phyloP scores from a whole-genome alignment of 2,113 vertebrate species.

The Paramormyrops kingsleyae region DNA sequence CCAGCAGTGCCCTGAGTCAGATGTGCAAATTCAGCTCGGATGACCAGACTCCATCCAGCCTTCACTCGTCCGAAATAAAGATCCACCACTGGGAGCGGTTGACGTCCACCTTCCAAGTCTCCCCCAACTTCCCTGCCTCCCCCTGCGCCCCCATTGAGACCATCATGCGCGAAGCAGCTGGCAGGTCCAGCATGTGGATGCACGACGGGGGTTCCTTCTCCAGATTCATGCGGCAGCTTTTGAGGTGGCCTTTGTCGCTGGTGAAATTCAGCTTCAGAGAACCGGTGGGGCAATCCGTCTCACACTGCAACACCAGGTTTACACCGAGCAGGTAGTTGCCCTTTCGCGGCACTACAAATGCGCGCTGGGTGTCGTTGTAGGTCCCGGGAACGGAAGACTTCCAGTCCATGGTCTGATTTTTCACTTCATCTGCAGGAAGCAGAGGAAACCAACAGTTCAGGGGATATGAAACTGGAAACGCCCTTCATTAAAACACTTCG shows the following conservation, averaged over 20 bases:
- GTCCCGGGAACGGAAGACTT: not conserved
- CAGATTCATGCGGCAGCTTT: conserved; percentile 43
- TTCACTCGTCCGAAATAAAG: conserved; percentile 41
- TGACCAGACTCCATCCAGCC: not conserved
- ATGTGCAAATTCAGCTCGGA: not conserved
- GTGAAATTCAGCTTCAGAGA: not conserved
- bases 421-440: conserved; percentile 31
- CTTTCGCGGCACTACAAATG: not conserved
- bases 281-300: not conserved
- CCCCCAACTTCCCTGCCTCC: rapidly evolving
- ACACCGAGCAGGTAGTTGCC: conserved; percentile 56
- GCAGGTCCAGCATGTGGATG: conserved; percentile 32
- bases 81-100: conserved; percentile 43
- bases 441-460: conserved; percentile 21
- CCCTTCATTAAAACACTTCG: not conserved
- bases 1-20: not conserved
- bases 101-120: conserved; percentile 41
- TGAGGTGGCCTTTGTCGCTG: not conserved
- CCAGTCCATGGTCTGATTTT: conserved; percentile 23
- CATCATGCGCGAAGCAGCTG: rapidly evolving
- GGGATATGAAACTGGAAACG: not conserved
- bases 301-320: conserved; percentile 30
- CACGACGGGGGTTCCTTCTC: conserved; percentile 24
- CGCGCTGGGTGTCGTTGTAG: rapidly evolving
- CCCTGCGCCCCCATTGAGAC: conserved; percentile 20